Conservation (phyloP, 2,797 vertebrate species). For the Leptodactylus fallax region DNA sequence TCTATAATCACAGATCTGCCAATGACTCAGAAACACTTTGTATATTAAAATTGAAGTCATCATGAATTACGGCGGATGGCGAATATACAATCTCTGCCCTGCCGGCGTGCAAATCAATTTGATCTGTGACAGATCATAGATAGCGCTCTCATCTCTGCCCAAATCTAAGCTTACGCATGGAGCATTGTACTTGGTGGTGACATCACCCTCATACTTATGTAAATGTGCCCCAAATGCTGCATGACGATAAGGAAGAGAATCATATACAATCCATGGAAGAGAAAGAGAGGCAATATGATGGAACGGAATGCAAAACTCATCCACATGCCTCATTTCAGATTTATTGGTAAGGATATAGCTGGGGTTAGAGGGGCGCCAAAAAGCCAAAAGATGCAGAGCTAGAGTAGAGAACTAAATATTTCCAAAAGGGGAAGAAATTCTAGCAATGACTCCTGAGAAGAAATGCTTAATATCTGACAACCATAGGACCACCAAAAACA, state of each 20-base stretch:
- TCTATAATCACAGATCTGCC: neutral
- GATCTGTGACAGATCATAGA: neutral
- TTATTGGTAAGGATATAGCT: no score
- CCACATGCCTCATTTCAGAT: neutral
- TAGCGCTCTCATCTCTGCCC: neutral
- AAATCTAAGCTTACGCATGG: neutral
- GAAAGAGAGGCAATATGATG: neutral
- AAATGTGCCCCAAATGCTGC: neutral
- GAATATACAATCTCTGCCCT: neutral
- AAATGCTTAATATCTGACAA: neutral
- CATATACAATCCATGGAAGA: neutral
- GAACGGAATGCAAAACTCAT: neutral
- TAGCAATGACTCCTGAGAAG: neutral
- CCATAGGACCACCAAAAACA: neutral
- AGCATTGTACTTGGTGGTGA: neutral
- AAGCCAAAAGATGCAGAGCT: no score
- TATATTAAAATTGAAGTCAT: neutral
- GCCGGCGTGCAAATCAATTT: neutral
- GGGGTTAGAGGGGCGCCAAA: no score
- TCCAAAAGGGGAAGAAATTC: no score
- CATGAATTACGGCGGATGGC: neutral
- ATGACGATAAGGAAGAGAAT: no score
- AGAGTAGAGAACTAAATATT: no score
- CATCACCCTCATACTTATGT: neutral
- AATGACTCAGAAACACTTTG: neutral